Percentiles rank a stretch among this genome's conserved stretches.
Conservation (phyloP, 1,140 invertebrate species). For the Ceratitis capitata region DNA sequence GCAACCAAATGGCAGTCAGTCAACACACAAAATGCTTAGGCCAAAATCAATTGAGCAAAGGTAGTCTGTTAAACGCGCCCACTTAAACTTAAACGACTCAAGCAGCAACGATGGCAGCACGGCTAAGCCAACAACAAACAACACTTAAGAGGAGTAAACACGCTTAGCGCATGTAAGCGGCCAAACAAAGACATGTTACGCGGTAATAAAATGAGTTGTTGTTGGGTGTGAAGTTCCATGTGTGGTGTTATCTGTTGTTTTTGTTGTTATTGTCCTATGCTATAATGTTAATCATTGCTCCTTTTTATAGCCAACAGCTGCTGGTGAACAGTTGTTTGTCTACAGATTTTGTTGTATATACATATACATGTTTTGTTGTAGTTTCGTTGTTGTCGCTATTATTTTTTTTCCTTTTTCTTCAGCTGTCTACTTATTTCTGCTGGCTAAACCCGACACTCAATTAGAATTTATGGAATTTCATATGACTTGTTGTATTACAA, state of each 20-base stretch:
- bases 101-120: neutral
- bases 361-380: neutral
- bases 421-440: too few species aligned
- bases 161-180: neutral
- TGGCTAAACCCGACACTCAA: neutral
- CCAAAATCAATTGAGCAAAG: slow-evolving; percentile 7
- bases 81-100: neutral
- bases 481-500: slow-evolving; percentile 2
- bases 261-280: neutral
- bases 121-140: too few species aligned
- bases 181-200: neutral
- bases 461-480: slow-evolving; percentile 35
- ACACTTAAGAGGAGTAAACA: neutral
- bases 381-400: neutral
- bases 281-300: slow-evolving; percentile 9
- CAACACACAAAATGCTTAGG: neutral
- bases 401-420: neutral
- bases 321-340: neutral
- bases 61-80: slow-evolving; percentile 7
- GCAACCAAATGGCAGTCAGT: neutral
- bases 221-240: too few species aligned
- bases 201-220: slow-evolving; percentile 3
- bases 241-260: neutral
- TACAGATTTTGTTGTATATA: neutral
- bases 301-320: neutral